Conservation (phyloP, 2,797 vertebrate genomes). For the Loris lydekkerianus region DNA sequence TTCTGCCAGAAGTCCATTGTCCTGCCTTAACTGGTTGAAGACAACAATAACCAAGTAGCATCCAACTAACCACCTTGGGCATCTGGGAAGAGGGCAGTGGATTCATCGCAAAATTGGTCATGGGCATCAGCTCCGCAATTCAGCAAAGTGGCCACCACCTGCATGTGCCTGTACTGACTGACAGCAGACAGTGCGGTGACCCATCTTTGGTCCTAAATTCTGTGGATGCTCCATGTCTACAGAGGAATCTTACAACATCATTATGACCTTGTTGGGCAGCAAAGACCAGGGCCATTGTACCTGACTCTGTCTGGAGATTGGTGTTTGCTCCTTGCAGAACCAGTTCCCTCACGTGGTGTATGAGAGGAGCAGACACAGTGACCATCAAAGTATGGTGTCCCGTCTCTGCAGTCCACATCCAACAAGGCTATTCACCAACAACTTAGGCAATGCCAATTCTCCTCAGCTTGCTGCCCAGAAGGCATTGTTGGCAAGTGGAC, state of each 20-base stretch:
- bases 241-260: slow-evolving; percentile 95
- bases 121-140: slow-evolving; percentile 97
- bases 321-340: slow-evolving; percentile 98
- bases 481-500: no score
- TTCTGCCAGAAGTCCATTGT: slow-evolving; percentile 94
- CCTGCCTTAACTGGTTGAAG: slow-evolving; percentile 86
- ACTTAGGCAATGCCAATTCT: no score
- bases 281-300: slow-evolving; percentile 97
- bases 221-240: slow-evolving; percentile 97
- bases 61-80: no score
- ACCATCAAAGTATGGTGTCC: slow-evolving; percentile 97
- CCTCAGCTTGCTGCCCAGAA: no score
- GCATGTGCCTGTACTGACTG: slow-evolving; percentile 94
- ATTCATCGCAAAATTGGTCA: slow-evolving; percentile 92
- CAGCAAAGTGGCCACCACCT: slow-evolving; percentile 94
- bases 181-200: slow-evolving; percentile 95
- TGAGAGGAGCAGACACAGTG: slow-evolving; percentile 95
- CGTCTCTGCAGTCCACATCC: no score
- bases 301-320: slow-evolving; percentile 98
- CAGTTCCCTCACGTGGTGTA: slow-evolving; percentile 94
- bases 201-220: slow-evolving; percentile 96
- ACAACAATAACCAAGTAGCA: no score
- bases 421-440: no score
- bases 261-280: slow-evolving; percentile 97
- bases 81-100: no score